phyloP scores from a whole-genome alignment of 2,113 vertebrate species.

The Phasianus colchicus region DNA sequence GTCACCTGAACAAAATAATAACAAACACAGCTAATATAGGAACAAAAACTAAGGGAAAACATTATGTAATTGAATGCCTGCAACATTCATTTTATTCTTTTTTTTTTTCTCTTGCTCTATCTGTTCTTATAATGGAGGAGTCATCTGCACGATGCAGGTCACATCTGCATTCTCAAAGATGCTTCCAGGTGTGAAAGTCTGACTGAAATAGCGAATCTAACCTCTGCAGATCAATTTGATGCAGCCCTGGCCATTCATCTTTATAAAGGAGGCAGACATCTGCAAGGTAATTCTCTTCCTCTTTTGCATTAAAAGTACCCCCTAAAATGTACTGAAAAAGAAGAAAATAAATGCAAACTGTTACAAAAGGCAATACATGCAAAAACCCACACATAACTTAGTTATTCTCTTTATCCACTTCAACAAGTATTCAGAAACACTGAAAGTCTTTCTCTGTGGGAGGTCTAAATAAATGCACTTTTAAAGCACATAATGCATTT shows the following conservation, averaged over 20 bases:
- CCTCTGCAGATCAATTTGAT: slow-evolving; percentile 75
- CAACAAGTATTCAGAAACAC: neutral
- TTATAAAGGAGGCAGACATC: slow-evolving; percentile 88
- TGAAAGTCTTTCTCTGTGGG: neutral
- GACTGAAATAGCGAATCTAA: slow-evolving; percentile 76
- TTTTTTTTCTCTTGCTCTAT: neutral
- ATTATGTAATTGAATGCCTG: neutral
- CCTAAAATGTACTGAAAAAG: neutral
- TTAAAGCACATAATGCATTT: neutral
- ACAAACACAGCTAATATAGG: neutral
- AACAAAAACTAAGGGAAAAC: neutral
- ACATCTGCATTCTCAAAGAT: slow-evolving; percentile 87
- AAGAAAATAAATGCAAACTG: neutral
- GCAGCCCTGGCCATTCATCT: slow-evolving; percentile 91
- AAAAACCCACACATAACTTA: neutral
- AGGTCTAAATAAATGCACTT: neutral
- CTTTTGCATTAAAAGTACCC: neutral
- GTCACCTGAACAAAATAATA: neutral
- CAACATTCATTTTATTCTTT: neutral
- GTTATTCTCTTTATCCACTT: neutral
- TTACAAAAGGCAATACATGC: neutral
- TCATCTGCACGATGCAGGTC: slow-evolving; percentile 89
- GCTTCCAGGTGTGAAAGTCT: slow-evolving; percentile 78
- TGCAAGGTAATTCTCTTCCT: slow-evolving; percentile 81
- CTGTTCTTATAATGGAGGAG: slow-evolving; percentile 69